Base-by-base conservation (phyloP, 2,113 vertebrate genomes). In the Chaenogobius annularis region DNA sequence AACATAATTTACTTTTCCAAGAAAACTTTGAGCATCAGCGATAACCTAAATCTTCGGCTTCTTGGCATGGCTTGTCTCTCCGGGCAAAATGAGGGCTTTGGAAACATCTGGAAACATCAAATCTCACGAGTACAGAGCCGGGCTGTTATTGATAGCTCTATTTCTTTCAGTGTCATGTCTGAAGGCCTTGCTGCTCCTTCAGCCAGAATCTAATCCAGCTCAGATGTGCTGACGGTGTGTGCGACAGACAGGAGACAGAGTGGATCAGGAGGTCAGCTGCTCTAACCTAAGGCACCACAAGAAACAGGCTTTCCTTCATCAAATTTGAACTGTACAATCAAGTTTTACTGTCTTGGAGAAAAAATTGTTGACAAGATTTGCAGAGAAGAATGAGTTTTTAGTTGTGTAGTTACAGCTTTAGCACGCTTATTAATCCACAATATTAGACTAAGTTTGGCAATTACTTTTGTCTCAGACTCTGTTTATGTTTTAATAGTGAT, bases 151-250 rank as follows among this genome's bases (percentile, higher is more conserved):
- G 61, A 63, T 63, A 35, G 35, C 61, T 63, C 61, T 40, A 63
- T 63, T 63, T 63, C 61, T 63, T 63, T 40, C 35, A 63, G 31
- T 63, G 61, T 63, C 61, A 63, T 63, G 61, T 63, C 35, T 40
- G 31, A 63, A 35, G 35, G 61, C 61, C 35, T 63, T 17, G 17
- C 14, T 40, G 61, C 61, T 63, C 61, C 61, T 31, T 63, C 61
- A 63, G 61, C 61, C 61, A 37, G 31, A 40, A 35, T 40, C 15
- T 63, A 63, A 63, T 63, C 31, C 35, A 40, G 31, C 31, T 37
- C 61, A 63, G 31, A 37, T 63, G 61, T 63, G 31, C 35, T 40
- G 31, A 63, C 61, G 17, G 15, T 40, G 55, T 56, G 52, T 55
- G 61, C 31, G 35, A 19, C 31, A 63, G 59, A 62, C 59, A 40